Conservation (phyloP, 2,888 invertebrate genomes). For the Smittia aterrima region DNA sequence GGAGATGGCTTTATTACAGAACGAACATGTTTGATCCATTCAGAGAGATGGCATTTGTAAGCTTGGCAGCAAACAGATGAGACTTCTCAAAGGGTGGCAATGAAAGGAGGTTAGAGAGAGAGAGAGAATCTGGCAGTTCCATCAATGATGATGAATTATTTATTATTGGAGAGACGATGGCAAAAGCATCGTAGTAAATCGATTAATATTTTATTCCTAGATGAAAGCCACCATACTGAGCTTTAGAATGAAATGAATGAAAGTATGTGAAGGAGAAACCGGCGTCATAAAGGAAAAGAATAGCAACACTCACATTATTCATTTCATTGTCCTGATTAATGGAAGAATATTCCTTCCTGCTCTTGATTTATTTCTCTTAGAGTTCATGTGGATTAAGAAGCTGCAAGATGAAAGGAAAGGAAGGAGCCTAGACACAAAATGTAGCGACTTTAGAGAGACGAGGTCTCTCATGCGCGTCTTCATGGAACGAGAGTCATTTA, state of each 20-base stretch:
- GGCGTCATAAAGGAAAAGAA: background rate
- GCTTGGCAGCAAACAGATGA: slow-evolving; percentile 38
- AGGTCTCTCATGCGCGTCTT: too few relatives aligned
- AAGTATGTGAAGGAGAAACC: background rate
- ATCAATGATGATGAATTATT: slow-evolving; percentile 44
- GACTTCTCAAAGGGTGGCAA: slow-evolving; percentile 43
- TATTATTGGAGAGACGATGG: slow-evolving; percentile 43
- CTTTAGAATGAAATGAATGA: background rate
- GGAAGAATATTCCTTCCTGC: slow-evolving; percentile 21
- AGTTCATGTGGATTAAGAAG: background rate
- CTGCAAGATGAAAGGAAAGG: background rate
- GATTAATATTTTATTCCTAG: slow-evolving; percentile 1
- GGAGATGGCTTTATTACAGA: background rate
- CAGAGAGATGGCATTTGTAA: background rate
- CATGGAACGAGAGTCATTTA: background rate
- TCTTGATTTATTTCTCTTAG: slow-evolving; percentile 28
- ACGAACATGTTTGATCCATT: background rate
- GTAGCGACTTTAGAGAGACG: too few relatives aligned
- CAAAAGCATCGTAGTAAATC: slow-evolving; percentile 41
- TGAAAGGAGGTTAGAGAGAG: slow-evolving; percentile 43
- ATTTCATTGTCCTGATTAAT: slow-evolving; percentile 38
- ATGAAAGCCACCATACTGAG: slow-evolving; percentile 7
- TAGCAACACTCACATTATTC: background rate
- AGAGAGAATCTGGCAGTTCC: slow-evolving; percentile 43
- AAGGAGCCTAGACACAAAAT: too few relatives aligned